Evolutionary conservation across 2,113 vertebrate species (phyloP).

Genomic region (Bos taurus): ARS-UCD2.0 NC_037332.1:40712501-40713000

Average conservation of each 20-base stretch:
- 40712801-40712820: background rate
- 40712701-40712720: background rate
- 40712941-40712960: background rate
- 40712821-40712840: background rate
- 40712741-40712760: background rate
- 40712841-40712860: background rate
- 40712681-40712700: background rate
- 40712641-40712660: background rate
- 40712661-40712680: background rate
- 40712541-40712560: background rate
- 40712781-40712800: background rate
- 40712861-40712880: background rate
- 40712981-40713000: background rate
- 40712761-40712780: background rate
- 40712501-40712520: background rate
- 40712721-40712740: background rate
- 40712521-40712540: background rate
- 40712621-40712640: background rate
- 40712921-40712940: background rate
- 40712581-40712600: background rate
- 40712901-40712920: background rate
- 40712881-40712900: background rate
- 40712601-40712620: background rate
- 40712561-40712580: background rate
- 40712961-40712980: background rate